Evolutionary conservation across 23 tunicate genomes (phyloP).

Genomic region (Aplidium turbinatum): DNA sequence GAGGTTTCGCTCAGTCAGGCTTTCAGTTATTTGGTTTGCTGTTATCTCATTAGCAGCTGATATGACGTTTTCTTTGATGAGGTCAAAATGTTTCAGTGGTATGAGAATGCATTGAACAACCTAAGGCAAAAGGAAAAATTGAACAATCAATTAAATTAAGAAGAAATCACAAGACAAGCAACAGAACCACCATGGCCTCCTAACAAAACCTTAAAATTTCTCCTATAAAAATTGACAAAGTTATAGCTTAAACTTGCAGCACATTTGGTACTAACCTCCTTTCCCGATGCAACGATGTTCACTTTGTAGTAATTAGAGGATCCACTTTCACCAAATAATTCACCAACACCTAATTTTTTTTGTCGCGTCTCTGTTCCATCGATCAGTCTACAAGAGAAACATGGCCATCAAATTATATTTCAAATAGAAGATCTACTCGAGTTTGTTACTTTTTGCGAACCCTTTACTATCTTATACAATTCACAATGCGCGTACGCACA

Average conservation of each 20-base stretch:
- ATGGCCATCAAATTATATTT: no score
- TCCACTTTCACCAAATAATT: constrained; percentile 28
- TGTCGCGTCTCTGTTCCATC: constrained; percentile 51
- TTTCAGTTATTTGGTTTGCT: neutral
- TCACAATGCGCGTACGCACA: no score
- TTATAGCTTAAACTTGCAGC: no score
- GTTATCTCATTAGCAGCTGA: constrained; percentile 14
- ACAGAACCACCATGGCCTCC: no score
- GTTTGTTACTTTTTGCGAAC: no score
- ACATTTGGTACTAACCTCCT: constrained; percentile 43
- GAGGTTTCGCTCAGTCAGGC: neutral
- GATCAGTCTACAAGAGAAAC: constrained; percentile 5
- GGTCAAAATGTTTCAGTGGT: constrained; percentile 25
- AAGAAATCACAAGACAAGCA: no score
- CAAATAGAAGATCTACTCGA: no score
- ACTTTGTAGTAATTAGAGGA: neutral
- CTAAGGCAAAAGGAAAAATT: neutral
- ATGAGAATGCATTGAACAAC: constrained; percentile 58
- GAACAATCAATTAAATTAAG: neutral
- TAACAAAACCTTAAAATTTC: no score
- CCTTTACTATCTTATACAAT: no score
- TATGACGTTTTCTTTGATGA: constrained; percentile 10
- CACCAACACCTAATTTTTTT: constrained; percentile 8
- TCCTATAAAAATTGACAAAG: no score
- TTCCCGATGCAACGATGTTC: constrained; percentile 47